Conservation (phyloP, 2,797 vertebrate genomes). For the Pteronotus mesoamericanus region DNA sequence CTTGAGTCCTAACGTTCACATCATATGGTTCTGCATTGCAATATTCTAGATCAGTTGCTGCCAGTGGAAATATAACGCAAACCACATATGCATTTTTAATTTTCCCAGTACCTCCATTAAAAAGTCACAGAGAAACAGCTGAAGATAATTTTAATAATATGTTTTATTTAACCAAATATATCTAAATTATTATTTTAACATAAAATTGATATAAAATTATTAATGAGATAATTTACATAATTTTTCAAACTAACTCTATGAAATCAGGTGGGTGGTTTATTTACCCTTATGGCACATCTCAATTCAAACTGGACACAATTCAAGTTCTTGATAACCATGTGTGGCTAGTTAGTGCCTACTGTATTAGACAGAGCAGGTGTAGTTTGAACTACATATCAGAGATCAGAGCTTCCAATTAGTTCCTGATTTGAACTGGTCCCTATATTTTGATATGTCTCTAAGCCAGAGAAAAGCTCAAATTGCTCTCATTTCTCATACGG, state of each 20-base stretch:
- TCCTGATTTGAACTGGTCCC: not conserved
- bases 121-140: not conserved
- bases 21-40: not conserved
- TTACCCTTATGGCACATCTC: not conserved
- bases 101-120: not conserved
- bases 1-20: not conserved
- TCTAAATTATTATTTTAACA: not conserved
- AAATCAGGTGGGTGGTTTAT: not conserved
- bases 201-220: slow-evolving; percentile 23
- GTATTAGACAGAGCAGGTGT: not conserved
- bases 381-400: not conserved
- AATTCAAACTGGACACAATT: not conserved
- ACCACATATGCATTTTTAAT: not conserved
- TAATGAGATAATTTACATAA: not conserved
- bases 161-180: not conserved
- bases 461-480: not conserved
- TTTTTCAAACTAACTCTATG: slow-evolving; percentile 1
- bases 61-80: not conserved
- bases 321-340: not conserved
- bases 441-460: not conserved
- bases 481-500: not conserved
- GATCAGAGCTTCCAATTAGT: not conserved
- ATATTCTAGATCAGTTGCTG: slow-evolving; percentile 3
- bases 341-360: not conserved
- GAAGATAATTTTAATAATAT: not conserved